Conservation (phyloP, 1,140 invertebrate species). For the Steinernema khuongi region DNA sequence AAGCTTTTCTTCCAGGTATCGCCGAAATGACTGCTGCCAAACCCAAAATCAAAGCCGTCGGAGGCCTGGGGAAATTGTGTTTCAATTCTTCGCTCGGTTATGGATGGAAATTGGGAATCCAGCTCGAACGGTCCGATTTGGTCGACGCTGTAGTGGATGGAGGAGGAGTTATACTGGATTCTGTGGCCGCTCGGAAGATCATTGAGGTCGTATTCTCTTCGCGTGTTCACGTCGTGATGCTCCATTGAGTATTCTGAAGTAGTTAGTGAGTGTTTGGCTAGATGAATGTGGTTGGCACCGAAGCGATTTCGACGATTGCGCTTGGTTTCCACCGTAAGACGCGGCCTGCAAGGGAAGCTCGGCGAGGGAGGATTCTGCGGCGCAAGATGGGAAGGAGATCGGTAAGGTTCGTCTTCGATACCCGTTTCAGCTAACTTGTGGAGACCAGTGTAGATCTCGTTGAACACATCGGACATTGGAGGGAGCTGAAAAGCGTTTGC, state of each 20-base stretch:
- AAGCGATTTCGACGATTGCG: slow-evolving; percentile 3
- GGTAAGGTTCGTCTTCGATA: not conserved
- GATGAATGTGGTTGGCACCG: not conserved
- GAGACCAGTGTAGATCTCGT: slow-evolving; percentile 8
- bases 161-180: not conserved
- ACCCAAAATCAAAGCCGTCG: not conserved
- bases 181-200: not conserved
- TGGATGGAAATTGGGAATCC: not conserved
- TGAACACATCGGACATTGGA: slow-evolving; percentile 1
- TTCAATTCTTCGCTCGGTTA: not conserved
- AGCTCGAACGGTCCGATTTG: not conserved
- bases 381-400: not conserved
- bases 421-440: not conserved
- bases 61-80: not conserved
- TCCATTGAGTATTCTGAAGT: not conserved
- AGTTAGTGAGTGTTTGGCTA: not conserved
- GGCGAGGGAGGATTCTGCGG: not conserved
- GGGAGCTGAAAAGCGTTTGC: not conserved
- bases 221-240: not conserved
- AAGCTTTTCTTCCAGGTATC: too few relatives aligned
- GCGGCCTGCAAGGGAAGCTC: not conserved
- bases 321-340: not conserved
- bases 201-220: not conserved
- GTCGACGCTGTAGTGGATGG: not conserved
- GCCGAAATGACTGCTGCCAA: not conserved